Evolutionary conservation across 2,888 invertebrate species (phyloP).

Genomic region (Drosophila villosipedis): DNA sequence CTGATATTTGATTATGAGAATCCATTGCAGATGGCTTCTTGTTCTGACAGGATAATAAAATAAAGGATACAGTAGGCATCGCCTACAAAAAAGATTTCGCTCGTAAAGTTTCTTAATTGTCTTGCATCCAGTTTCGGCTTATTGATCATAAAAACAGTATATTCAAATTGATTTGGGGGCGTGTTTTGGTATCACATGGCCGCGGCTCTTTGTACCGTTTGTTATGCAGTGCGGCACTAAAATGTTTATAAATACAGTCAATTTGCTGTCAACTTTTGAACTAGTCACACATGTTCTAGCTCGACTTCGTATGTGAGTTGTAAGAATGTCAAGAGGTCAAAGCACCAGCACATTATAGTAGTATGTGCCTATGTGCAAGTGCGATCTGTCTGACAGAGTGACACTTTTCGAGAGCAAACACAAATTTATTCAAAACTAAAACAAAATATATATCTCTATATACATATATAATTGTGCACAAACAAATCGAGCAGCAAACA

Average conservation of each 20-base stretch:
- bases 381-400: constrained; percentile 51
- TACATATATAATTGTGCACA: constrained; percentile 24
- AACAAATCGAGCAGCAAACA: constrained; percentile 40
- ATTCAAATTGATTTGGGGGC: constrained; percentile 66
- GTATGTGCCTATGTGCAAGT: constrained; percentile 8
- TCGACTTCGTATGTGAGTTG: constrained; percentile 40
- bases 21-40: neutral
- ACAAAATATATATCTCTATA: neutral
- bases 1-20: neutral
- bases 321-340: constrained; percentile 70
- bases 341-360: constrained; percentile 42
- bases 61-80: neutral
- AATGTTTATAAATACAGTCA: constrained; percentile 80
- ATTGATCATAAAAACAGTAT: constrained; percentile 50
- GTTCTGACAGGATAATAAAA: constrained; percentile 5
- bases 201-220: constrained; percentile 5
- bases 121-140: constrained; percentile 14
- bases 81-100: neutral
- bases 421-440: constrained; percentile 29
- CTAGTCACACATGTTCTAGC: constrained; percentile 71
- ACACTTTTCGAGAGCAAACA: constrained; percentile 58
- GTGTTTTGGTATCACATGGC: constrained; percentile 22
- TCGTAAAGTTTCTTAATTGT: constrained; percentile 26
- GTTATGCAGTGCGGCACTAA: constrained; percentile 42
- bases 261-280: constrained; percentile 79